Conservation (phyloP, 1,140 invertebrate species). For the Fopius arisanus region DNA sequence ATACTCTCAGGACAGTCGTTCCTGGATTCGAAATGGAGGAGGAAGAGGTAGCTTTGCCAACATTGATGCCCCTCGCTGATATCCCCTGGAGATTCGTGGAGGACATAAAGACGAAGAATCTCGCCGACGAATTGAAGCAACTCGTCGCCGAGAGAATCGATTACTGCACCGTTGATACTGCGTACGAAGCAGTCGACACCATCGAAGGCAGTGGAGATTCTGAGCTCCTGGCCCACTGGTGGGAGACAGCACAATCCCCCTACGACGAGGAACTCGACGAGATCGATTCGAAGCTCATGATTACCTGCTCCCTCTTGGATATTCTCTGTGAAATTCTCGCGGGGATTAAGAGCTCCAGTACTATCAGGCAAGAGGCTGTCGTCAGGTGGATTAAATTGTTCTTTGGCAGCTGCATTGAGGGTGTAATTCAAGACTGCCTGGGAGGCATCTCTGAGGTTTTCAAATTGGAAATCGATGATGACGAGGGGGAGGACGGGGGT, state of each 20-base stretch:
- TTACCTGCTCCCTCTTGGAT: constrained; percentile 54
- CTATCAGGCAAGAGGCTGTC: constrained; percentile 55
- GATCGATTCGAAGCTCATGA: constrained; percentile 51
- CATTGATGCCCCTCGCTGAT: constrained; percentile 56
- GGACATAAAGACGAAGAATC: constrained; percentile 49
- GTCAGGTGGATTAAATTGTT: constrained; percentile 56
- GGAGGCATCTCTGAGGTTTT: constrained; percentile 31
- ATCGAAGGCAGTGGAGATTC: constrained; percentile 51
- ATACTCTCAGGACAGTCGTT: constrained; percentile 57
- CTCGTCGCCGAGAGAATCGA: constrained; percentile 53
- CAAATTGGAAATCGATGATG: constrained; percentile 26
- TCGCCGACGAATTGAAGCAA: constrained; percentile 47
- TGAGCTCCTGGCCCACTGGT: constrained; percentile 52
- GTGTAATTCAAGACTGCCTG: constrained; percentile 48
- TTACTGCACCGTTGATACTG: constrained; percentile 57
- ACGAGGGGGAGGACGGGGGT: constrained; percentile 22
- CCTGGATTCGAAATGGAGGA: constrained; percentile 59
- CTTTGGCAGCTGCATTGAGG: constrained; percentile 53
- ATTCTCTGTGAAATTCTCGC: constrained; percentile 54
- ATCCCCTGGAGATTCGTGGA: constrained; percentile 60
- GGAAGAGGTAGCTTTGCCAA: constrained; percentile 51
- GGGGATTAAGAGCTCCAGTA: constrained; percentile 52
- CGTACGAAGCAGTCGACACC: constrained; percentile 58
- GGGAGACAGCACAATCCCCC: constrained; percentile 50
- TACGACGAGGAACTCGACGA: constrained; percentile 59